Percentiles rank a stretch among this genome's conserved stretches.
Evolutionary conservation across 2,888 invertebrate genomes (phyloP).

Genomic region (Lampropteryx suffumata): DNA sequence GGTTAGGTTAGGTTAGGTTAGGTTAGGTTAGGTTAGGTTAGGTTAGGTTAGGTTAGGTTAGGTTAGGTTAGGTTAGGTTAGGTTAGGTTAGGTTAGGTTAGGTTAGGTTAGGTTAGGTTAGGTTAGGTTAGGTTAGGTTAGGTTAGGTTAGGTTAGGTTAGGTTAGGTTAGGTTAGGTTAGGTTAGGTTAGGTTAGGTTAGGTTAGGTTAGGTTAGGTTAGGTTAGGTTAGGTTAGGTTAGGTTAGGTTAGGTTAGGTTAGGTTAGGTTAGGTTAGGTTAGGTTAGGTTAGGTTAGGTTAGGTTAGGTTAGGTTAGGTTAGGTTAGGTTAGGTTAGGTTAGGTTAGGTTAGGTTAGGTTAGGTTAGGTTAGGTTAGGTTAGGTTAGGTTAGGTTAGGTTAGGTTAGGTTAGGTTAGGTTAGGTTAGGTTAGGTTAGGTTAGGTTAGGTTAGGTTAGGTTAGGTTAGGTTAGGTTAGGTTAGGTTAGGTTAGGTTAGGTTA

Average conservation of each 20-base stretch:
- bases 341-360: constrained; percentile 25
- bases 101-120: constrained; percentile 36
- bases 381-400: constrained; percentile 19
- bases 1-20: constrained; percentile 36
- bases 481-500: constrained; percentile 6
- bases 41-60: constrained; percentile 37
- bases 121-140: constrained; percentile 38
- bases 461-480: constrained; percentile 9
- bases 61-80: constrained; percentile 38
- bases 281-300: background rate
- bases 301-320: constrained; percentile 2
- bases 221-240: constrained; percentile 22
- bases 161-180: constrained; percentile 31
- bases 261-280: background rate
- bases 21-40: constrained; percentile 36
- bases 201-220: constrained; percentile 21
- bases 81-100: constrained; percentile 35
- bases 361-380: constrained; percentile 20
- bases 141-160: constrained; percentile 36
- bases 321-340: constrained; percentile 33
- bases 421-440: constrained; percentile 25
- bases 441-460: constrained; percentile 23
- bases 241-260: constrained; percentile 20
- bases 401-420: background rate
- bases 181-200: constrained; percentile 12